phyloP scores from a whole-genome alignment of 2,888 invertebrate genomes.

The Nomada lathburiana region DNA sequence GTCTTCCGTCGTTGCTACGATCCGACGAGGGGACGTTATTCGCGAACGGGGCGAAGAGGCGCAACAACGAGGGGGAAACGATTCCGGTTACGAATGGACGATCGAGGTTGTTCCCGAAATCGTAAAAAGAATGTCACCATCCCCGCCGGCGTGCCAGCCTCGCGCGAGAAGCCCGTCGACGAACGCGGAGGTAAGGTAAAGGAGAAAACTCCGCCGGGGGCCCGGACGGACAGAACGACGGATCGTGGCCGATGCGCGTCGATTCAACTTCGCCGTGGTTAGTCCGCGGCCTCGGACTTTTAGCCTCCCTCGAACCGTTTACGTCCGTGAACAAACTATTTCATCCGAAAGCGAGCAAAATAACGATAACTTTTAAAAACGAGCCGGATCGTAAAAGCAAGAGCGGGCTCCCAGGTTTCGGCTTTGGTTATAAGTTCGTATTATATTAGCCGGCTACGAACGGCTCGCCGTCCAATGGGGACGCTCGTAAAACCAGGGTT shows the following conservation, averaged over 20 bases:
- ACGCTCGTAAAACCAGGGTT: conserved; percentile 83
- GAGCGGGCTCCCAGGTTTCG: conserved; percentile 81
- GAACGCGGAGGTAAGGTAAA: neutral
- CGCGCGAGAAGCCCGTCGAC: conserved; percentile 28
- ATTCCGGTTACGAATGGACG: neutral
- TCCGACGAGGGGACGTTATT: too few species aligned
- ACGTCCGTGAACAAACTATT: conserved; percentile 78
- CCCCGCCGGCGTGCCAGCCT: conserved; percentile 17
- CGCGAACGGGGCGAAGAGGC: conserved; percentile 4
- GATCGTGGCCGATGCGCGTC: conserved; percentile 27
- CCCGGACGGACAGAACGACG: conserved; percentile 4
- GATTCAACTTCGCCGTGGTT: conserved; percentile 62
- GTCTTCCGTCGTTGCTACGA: too few species aligned
- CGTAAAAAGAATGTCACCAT: conserved; percentile 41
- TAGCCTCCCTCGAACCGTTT: conserved; percentile 62
- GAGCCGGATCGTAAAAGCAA: conserved; percentile 82
- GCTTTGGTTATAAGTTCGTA: conserved; percentile 84
- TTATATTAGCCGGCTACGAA: conserved; percentile 83
- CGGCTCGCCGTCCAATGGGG: conserved; percentile 79
- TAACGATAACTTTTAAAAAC: conserved; percentile 83
- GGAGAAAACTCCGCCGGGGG: neutral
- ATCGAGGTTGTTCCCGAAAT: conserved; percentile 4
- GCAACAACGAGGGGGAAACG: conserved; percentile 39
- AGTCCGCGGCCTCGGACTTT: conserved; percentile 37
- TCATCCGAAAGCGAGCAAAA: conserved; percentile 80